Base-by-base conservation (phyloP, 2,113 vertebrate genomes). In the Pitta sordida region DNA sequence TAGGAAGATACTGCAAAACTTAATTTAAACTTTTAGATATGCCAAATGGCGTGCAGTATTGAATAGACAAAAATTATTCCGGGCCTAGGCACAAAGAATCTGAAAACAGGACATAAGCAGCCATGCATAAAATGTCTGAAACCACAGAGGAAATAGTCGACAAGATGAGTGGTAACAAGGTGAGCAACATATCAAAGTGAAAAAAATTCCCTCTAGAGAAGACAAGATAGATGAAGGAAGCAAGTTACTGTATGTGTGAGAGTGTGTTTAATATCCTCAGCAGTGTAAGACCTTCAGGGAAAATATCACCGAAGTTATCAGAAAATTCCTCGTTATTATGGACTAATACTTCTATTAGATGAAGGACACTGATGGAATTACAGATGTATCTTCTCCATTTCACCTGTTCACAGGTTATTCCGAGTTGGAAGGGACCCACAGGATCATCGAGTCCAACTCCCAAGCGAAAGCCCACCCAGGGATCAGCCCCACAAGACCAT, bases 101-200 rank as follows among this genome's bases (percentile, higher is more conserved):
- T 90, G 91, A 96, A 94, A 97, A 96, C 91, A 96, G 96, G 94
- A 96, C 48, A 41, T 91, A 92, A 94, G 93, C 89, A 94, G 75
- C 41, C 94, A 95, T 88, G 93, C 92, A 94, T 92, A 94, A 96
- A 94, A 96, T 96, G 59, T 94, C 76, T 95, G 91, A 96, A 97
- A 95, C 56, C 96, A 93, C 94, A 93, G 86, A 96, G 94, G 91
- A 94, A 94, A 95, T 52, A 91, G 53, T 43, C 20, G 17, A 88
- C 86, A 92, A 94, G 88, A 93, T 90, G 78, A 96, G 94, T 86
- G 63, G 91, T 96, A 96, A 97, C 91, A 97, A 97, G 92, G 78
- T 95, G 92, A 96, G 83, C 77, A 97, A 90, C 36, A 17, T 83
- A 94, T 94, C 73, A 94, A 95, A 96, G 58, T 68, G 65, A 49